Evolutionary conservation across 2,888 invertebrate species (phyloP), one percentile per base, ranked within the genome.

Genomic region (Sipunculus nudus): DNA sequence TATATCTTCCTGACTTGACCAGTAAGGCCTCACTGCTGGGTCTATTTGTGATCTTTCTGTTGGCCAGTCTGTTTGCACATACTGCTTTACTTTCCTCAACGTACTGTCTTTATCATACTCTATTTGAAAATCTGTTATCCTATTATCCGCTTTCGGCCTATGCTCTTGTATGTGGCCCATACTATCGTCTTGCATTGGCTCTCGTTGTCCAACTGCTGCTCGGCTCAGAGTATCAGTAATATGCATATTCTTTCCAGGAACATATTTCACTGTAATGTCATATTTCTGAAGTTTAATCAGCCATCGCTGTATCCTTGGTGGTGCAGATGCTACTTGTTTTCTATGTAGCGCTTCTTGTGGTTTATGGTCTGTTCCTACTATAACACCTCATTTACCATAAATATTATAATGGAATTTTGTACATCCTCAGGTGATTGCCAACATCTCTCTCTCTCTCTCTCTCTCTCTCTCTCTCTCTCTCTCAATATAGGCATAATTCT

Each of bases 401-500:
- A 54, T n/a, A 31, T 54, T 47, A 6, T 54, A 31, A 10, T 54
- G 43, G 31, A 46, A 54, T 16, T 19, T 23, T 6, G 8, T 32
- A 28, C 31, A 28, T 6, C 10, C 54, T 47, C 13, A 49, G 19
- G 28, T 49, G 5, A 54, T 54, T 16, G 21, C 46, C 35, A 46
- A 26, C n/a, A 46, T 25, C 21, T 54, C 54, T 26, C n/a, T n/a
- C n/a, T n/a, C n/a, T n/a, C n/a, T n/a, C n/a, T n/a, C n/a, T n/a
- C n/a, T n/a, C n/a, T n/a, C n/a, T n/a, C n/a, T n/a, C n/a, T n/a
- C n/a, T n/a, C n/a, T n/a, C n/a, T n/a, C n/a, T n/a, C 29, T 45
- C 21, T 54, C 46, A 19, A 54, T 54, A 29, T 54, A 46, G 16
- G 54, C 54, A 47, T 54, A 47, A 16, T 43, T 54, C 31, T n/a